Evolutionary conservation across 2,888 invertebrate species (phyloP).

Genomic region (Ornithoptera priamus): DNA sequence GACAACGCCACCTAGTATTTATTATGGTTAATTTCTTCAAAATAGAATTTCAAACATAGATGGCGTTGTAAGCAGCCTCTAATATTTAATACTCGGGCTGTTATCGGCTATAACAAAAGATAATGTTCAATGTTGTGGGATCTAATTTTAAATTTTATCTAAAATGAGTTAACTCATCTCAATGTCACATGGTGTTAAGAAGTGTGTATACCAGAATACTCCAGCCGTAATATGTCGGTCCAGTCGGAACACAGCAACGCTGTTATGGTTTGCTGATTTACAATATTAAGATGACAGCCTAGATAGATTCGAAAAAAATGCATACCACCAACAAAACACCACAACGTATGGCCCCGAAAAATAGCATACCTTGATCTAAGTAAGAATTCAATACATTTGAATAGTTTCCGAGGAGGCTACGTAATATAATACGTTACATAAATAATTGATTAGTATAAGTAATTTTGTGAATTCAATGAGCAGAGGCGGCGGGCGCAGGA

Average conservation of each 20-base stretch:
- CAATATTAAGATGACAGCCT: too few relatives aligned
- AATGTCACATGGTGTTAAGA: too few relatives aligned
- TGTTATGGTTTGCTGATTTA: too few relatives aligned
- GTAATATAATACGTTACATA: slow-evolving; percentile 7
- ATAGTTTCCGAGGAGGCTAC: slow-evolving; percentile 19
- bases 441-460: not conserved
- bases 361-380: slow-evolving; percentile 4
- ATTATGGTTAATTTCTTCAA: too few relatives aligned
- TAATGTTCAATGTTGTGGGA: too few relatives aligned
- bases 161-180: too few relatives aligned
- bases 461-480: slow-evolving; percentile 46
- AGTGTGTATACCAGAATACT: too few relatives aligned
- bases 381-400: slow-evolving; percentile 12
- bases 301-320: too few relatives aligned
- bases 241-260: too few relatives aligned
- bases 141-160: too few relatives aligned
- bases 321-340: too few relatives aligned
- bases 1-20: not conserved
- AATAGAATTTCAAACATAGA: not conserved
- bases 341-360: not conserved
- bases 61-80: slow-evolving; percentile 5
- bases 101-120: not conserved
- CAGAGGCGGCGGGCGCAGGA: slow-evolving; percentile 57
- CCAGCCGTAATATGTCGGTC: too few relatives aligned
- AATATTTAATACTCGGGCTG: slow-evolving; percentile 10